These are phyloP conservation scores for human DNA, from an alignment of 2,113 vertebrate genomes.

Conservation along the genomic window GRCh38 chr1:233172001-233172500, in stretches of 20 bases:
- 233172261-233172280: not conserved
- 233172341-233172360: not conserved
- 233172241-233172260: not conserved
- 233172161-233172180: not conserved
- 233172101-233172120: not conserved
- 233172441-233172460: not conserved
- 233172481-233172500: rapidly evolving
- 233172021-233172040: not conserved
- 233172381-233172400: not conserved
- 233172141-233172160: not conserved
- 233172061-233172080: not conserved
- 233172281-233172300: not conserved
- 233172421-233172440: rapidly evolving
- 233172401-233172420: not conserved
- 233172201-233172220: not conserved
- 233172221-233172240: not conserved
- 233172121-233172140: not conserved
- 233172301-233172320: not conserved
- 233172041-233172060: constrained; percentile 1
- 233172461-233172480: not conserved
- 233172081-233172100: not conserved
- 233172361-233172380: not conserved
- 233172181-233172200: not conserved
- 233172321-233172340: too few relatives aligned
- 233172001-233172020: not conserved